Conservation (phyloP, 2,888 invertebrate species). For the Eurytoma adleriae region DNA sequence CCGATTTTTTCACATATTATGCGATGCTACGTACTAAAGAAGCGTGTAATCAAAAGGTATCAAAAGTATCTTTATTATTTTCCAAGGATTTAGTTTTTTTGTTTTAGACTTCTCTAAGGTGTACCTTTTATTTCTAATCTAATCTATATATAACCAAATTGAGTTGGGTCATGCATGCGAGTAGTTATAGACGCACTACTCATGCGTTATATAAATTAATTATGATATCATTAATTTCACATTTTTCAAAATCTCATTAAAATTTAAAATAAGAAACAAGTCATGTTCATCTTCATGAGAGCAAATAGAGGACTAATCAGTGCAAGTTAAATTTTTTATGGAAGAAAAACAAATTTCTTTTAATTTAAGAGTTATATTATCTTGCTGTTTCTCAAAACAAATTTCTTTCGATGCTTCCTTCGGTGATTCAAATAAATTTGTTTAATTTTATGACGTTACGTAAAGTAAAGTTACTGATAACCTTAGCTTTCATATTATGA, state of each 20-base stretch:
- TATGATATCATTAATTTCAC: too few relatives aligned
- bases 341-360: not conserved
- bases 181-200: too few relatives aligned
- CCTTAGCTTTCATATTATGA: conserved; percentile 45
- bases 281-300: too few relatives aligned
- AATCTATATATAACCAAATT: not conserved
- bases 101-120: conserved; percentile 2
- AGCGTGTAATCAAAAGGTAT: conserved; percentile 70
- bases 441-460: conserved; percentile 24
- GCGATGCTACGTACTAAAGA: conserved; percentile 70
- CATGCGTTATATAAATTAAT: conserved; percentile 23
- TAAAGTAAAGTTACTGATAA: conserved; percentile 49
- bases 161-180: conserved; percentile 30
- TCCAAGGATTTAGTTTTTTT: conserved; percentile 1
- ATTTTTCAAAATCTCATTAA: too few relatives aligned
- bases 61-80: conserved; percentile 64
- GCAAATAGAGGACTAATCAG: too few relatives aligned
- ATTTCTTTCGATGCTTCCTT: conserved; percentile 22
- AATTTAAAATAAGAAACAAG: too few relatives aligned
- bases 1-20: conserved; percentile 62
- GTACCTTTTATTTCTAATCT: conserved; percentile 6
- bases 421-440: conserved; percentile 18
- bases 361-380: conserved; percentile 11
- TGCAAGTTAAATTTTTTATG: not conserved
- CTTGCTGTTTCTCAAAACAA: conserved; percentile 18